These are phyloP conservation scores for Bergia sp. DNA, from an alignment of 92 coral and sea anemone species.

Conservation along the genomic window DNA sequence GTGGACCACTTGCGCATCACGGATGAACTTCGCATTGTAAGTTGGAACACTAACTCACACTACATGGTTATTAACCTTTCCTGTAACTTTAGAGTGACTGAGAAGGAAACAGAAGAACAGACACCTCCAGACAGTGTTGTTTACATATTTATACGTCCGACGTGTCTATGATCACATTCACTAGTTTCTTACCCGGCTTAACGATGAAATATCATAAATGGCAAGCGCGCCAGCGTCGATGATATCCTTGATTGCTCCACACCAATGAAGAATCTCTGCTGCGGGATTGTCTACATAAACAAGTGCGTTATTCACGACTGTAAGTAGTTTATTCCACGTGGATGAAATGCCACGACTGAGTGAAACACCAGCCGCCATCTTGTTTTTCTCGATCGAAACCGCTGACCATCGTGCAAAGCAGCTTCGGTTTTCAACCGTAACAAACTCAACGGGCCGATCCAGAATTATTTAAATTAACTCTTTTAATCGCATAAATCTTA, in stretches of 20 bases:
- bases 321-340: constrained; percentile 88
- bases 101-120: neutral
- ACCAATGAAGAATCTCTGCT: constrained; percentile 97
- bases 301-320: constrained; percentile 87
- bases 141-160: neutral
- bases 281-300: constrained; percentile 86
- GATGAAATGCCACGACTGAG: constrained; percentile 60
- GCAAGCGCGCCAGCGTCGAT: constrained; percentile 90
- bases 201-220: constrained; percentile 69
- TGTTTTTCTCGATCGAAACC: constrained; percentile 43
- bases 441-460: too few relatives aligned
- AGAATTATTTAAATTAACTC: too few relatives aligned
- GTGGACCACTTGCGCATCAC: too few relatives aligned
- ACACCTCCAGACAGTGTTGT: neutral
- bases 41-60: too few relatives aligned
- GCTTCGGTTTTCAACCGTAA: neutral
- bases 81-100: neutral
- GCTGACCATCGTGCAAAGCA: neutral
- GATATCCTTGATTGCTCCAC: constrained; percentile 79
- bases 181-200: constrained; percentile 57
- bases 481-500: too few relatives aligned
- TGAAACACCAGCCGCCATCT: constrained; percentile 93
- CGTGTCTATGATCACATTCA: neutral
- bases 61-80: too few relatives aligned
- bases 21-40: too few relatives aligned